A percentile compares a stretch with the other conserved stretches of the same genome.
Evolutionary conservation across 2,888 invertebrate species (phyloP).

Genomic region (Mechanitis mazaeus): DNA sequence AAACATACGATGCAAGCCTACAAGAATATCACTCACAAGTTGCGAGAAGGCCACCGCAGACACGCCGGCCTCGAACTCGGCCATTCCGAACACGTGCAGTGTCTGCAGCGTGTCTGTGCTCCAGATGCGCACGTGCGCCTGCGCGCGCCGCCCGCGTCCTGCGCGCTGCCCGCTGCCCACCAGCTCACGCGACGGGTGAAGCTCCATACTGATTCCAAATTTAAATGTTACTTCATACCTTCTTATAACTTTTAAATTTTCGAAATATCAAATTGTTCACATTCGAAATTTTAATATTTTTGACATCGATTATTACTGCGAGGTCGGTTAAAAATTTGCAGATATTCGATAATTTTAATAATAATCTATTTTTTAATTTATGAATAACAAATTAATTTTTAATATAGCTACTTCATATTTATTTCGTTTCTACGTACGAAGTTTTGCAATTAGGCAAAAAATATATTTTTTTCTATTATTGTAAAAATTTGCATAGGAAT

Average conservation of each 20-base stretch:
- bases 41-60: slow-evolving; percentile 93
- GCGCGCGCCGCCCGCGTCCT: slow-evolving; percentile 88
- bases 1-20: too few relatives aligned
- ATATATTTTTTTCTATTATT: too few relatives aligned
- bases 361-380: too few relatives aligned
- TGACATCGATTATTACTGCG: too few relatives aligned
- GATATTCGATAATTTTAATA: too few relatives aligned
- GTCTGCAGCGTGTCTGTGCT: slow-evolving; percentile 92
- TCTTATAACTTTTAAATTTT: neutral
- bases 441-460: too few relatives aligned
- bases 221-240: neutral
- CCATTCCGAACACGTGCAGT: slow-evolving; percentile 92
- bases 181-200: slow-evolving; percentile 91
- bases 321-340: too few relatives aligned
- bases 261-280: neutral
- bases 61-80: slow-evolving; percentile 91
- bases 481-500: too few relatives aligned
- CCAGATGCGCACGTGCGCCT: slow-evolving; percentile 95
- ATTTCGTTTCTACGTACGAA: too few relatives aligned
- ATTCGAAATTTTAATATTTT: too few relatives aligned
- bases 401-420: too few relatives aligned
- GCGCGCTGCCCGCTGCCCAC: slow-evolving; percentile 94
- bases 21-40: slow-evolving; percentile 73
- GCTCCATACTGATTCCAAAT: slow-evolving; percentile 82
- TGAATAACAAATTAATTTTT: too few relatives aligned